phyloP scores from a whole-genome alignment of 2,113 vertebrate species.

The Silurus glanis region DNA sequence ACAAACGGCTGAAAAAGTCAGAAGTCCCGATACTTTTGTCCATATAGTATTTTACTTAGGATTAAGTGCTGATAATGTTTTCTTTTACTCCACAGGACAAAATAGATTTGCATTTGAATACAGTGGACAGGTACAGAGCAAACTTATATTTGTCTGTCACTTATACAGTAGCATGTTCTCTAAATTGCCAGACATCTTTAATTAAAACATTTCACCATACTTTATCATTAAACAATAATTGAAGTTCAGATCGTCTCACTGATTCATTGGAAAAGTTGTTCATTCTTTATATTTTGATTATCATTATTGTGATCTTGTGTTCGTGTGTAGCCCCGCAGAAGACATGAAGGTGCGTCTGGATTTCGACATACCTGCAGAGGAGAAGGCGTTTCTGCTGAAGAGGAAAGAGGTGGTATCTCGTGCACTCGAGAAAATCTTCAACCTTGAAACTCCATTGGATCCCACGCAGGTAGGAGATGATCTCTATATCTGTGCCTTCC shows the following conservation, averaged over 20 bases:
- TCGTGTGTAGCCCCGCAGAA: slow-evolving; percentile 48
- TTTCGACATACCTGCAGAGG: slow-evolving; percentile 72
- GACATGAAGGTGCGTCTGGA: slow-evolving; percentile 75
- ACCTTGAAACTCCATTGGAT: slow-evolving; percentile 69
- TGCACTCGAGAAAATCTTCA: slow-evolving; percentile 74
- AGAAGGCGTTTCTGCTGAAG: slow-evolving; percentile 76
- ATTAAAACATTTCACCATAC: background rate
- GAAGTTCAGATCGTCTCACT: background rate
- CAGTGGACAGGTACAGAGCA: slow-evolving; percentile 45
- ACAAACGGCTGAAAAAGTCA: too few relatives aligned
- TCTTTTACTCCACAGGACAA: slow-evolving; percentile 44
- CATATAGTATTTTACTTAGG: too few relatives aligned
- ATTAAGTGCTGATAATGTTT: background rate
- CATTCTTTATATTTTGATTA: background rate
- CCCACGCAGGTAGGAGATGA: slow-evolving; percentile 67
- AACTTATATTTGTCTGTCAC: background rate
- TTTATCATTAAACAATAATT: background rate
- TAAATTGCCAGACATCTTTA: background rate
- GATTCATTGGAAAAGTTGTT: background rate
- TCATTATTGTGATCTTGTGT: background rate
- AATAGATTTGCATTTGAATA: slow-evolving; percentile 57
- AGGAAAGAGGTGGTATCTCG: slow-evolving; percentile 72
- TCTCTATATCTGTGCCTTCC: background rate
- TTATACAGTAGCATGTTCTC: background rate
- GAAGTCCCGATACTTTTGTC: too few relatives aligned